These are phyloP conservation scores for Nicator chloris DNA, from an alignment of 2,113 vertebrate genomes.

Conservation along the genomic window DNA sequence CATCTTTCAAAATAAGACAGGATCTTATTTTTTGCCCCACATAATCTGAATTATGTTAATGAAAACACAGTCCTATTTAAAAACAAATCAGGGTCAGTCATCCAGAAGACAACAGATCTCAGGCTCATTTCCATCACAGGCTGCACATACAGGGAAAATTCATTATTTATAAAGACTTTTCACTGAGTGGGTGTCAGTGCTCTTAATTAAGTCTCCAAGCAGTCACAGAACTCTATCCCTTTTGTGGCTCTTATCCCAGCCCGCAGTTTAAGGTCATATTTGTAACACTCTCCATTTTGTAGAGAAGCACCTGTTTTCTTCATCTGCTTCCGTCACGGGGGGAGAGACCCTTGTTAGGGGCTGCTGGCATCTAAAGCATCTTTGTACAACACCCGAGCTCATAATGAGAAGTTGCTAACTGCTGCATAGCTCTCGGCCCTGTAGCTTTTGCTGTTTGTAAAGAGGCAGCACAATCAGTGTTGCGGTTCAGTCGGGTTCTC, in stretches of 20 bases:
- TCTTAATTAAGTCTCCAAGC: slow-evolving; percentile 31
- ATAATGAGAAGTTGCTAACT: neutral
- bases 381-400: neutral
- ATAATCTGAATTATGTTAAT: slow-evolving; percentile 15
- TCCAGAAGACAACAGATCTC: slow-evolving; percentile 26
- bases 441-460: neutral
- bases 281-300: neutral
- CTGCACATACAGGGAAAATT: neutral
- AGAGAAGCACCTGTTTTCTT: neutral
- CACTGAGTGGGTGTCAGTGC: neutral
- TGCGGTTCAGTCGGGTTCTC: neutral
- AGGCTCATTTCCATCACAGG: slow-evolving; percentile 15
- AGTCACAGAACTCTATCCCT: neutral
- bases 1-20: neutral
- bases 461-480: neutral
- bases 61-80: slow-evolving; percentile 25
- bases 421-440: neutral
- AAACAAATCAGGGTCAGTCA: slow-evolving; percentile 29
- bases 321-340: neutral
- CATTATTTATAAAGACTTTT: slow-evolving; percentile 36
- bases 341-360: neutral
- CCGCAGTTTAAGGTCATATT: neutral
- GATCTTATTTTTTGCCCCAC: neutral
- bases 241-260: neutral
- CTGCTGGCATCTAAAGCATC: neutral